Evolutionary conservation across 2,797 vertebrate species (phyloP).

Genomic region (Pyrocephalus nanus): DNA sequence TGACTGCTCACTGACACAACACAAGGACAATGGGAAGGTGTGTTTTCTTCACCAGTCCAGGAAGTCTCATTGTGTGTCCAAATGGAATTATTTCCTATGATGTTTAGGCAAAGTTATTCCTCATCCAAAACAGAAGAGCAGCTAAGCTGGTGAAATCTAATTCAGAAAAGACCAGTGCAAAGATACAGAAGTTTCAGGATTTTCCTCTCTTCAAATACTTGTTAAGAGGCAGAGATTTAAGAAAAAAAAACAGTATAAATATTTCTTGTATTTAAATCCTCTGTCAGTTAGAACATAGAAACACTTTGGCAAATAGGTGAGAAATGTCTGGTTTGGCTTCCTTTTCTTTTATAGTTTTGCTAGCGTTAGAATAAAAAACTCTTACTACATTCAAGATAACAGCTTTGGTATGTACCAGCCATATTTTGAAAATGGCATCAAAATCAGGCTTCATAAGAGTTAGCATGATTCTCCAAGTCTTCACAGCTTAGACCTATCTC

Average conservation of each 20-base stretch:
- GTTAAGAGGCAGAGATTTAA: not conserved
- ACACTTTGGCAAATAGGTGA: not conserved
- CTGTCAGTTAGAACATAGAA: not conserved
- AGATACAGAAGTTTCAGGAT: not conserved
- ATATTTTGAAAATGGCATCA: not conserved
- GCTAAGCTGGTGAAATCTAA: not conserved
- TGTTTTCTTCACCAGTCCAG: conserved; percentile 48
- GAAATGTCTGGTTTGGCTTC: not conserved
- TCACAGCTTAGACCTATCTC: not conserved
- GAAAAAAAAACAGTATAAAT: not conserved
- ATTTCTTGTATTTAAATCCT: not conserved
- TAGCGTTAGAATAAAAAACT: not conserved
- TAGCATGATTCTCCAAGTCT: not conserved
- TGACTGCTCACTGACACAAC: conserved; percentile 29
- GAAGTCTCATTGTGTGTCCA: conserved; percentile 50
- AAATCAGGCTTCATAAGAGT: not conserved
- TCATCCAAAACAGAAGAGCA: not conserved
- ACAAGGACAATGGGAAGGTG: conserved; percentile 60
- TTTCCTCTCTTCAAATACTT: not conserved
- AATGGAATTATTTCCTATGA: conserved; percentile 38
- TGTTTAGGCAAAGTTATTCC: conserved; percentile 24
- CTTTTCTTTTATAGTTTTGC: not conserved
- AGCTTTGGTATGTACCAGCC: not conserved
- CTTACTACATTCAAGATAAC: not conserved
- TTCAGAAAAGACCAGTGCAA: not conserved